These are phyloP conservation scores for Coelopa frigida DNA, from an alignment of 1,140 invertebrate species.

Conservation along the genomic window DNA sequence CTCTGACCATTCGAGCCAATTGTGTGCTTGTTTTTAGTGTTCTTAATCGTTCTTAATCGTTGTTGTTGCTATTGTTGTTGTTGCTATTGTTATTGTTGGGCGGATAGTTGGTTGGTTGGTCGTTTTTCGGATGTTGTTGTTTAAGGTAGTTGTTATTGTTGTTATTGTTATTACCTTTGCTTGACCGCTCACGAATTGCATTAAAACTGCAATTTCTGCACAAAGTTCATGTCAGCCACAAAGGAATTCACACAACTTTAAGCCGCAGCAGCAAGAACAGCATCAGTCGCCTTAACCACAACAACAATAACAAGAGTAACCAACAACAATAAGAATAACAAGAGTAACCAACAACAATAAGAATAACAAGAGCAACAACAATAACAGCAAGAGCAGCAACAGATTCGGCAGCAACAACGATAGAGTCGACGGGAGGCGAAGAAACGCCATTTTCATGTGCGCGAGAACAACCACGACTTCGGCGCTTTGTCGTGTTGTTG, in stretches of 20 bases:
- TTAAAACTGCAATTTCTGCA: conserved; percentile 44
- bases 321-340: too few relatives aligned
- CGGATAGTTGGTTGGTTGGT: background rate
- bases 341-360: too few relatives aligned
- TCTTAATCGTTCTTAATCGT: too few relatives aligned
- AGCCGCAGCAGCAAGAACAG: too few relatives aligned
- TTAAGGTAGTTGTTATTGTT: conserved; percentile 7
- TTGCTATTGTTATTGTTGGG: conserved; percentile 6
- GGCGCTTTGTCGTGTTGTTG: conserved; percentile 42
- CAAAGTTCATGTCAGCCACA: conserved; percentile 40
- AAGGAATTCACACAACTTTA: conserved; percentile 1
- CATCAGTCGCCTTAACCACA: too few relatives aligned
- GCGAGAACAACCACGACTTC: conserved; percentile 30
- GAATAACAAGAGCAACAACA: too few relatives aligned
- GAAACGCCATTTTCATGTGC: conserved; percentile 9
- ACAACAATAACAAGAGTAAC: too few relatives aligned
- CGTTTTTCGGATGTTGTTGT: conserved; percentile 14
- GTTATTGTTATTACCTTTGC: conserved; percentile 2
- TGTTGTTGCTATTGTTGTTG: conserved; percentile 2
- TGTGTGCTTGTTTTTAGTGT: too few relatives aligned
- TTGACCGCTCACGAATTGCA: conserved; percentile 41
- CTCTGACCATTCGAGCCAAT: too few relatives aligned
- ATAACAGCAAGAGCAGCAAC: too few relatives aligned
- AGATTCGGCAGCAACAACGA: too few relatives aligned
- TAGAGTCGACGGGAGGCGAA: too few relatives aligned